Evolutionary conservation across 2,113 vertebrate species (phyloP).

Genomic region (Rhabdomys dilectus): DNA sequence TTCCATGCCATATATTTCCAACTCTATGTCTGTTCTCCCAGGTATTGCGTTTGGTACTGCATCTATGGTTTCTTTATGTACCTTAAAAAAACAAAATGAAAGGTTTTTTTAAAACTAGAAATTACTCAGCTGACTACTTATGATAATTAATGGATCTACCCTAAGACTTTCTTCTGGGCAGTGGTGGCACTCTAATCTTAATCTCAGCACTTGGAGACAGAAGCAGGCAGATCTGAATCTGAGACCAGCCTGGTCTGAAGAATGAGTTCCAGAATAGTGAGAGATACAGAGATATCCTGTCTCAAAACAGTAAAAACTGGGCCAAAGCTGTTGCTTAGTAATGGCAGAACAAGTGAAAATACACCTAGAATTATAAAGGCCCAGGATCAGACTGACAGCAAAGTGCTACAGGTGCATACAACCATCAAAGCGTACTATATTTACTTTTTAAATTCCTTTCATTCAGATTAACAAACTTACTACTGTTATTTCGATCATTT

Average conservation of each 20-base stretch:
- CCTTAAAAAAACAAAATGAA: constrained; percentile 85
- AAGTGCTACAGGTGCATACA: not conserved
- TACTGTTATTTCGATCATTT: not conserved
- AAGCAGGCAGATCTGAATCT: not conserved
- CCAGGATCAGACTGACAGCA: not conserved
- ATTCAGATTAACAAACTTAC: not conserved
- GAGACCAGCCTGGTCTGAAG: too few relatives aligned
- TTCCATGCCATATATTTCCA: constrained; percentile 99
- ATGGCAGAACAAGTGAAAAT: not conserved
- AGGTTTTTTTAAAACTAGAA: constrained; percentile 5
- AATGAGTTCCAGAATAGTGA: not conserved
- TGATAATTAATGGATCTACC: not conserved
- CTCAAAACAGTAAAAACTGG: not conserved
- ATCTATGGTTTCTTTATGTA: constrained; percentile 99
- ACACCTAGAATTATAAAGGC: not conserved
- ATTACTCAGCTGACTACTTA: not conserved
- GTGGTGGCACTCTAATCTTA: not conserved
- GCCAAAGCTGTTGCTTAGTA: not conserved
- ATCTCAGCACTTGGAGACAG: not conserved
- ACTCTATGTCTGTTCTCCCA: constrained; percentile 97
- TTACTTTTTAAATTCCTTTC: constrained; percentile 8
- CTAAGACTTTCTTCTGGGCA: not conserved
- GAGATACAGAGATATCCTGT: not conserved
- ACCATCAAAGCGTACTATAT: not conserved
- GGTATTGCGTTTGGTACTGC: constrained; percentile 99